Percentiles rank a stretch among this genome's conserved stretches.
Conservation (phyloP, 2,113 vertebrate species). For the Rhinichthys klamathensis region DNA sequence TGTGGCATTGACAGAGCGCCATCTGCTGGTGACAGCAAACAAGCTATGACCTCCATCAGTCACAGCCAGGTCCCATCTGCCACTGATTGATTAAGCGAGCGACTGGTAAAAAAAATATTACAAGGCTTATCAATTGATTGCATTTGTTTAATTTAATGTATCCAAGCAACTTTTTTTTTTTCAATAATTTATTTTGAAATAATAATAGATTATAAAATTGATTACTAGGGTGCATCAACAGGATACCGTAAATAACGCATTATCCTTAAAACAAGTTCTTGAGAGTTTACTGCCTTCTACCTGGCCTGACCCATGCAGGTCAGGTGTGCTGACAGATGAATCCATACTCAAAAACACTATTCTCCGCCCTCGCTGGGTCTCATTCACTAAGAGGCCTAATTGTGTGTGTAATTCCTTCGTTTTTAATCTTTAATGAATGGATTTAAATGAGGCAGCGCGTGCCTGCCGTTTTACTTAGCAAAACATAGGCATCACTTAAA, state of each 20-base stretch:
- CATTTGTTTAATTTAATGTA: neutral
- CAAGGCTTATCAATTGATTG: neutral
- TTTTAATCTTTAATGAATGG: neutral
- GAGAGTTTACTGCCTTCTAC: neutral
- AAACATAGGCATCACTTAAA: neutral
- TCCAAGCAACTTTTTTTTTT: neutral
- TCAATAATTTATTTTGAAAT: neutral
- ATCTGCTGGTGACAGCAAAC: conserved; percentile 55
- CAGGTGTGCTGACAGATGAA: neutral
- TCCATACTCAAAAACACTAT: neutral
- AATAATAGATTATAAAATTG: neutral
- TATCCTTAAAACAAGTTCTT: neutral
- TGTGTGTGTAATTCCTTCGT: neutral
- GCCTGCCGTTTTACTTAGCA: neutral
- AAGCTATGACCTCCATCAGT: neutral
- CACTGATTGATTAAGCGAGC: neutral
- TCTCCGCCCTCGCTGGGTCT: neutral
- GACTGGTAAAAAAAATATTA: neutral
- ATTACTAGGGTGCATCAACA: neutral
- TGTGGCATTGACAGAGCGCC: conserved; percentile 55
- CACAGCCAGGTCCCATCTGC: neutral
- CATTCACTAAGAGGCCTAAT: conserved; percentile 13
- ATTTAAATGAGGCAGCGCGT: neutral
- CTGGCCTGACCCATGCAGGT: neutral
- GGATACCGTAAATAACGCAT: neutral